Conservation (phyloP, 1,140 invertebrate species). For the Drosophila subpulchrella region DNA sequence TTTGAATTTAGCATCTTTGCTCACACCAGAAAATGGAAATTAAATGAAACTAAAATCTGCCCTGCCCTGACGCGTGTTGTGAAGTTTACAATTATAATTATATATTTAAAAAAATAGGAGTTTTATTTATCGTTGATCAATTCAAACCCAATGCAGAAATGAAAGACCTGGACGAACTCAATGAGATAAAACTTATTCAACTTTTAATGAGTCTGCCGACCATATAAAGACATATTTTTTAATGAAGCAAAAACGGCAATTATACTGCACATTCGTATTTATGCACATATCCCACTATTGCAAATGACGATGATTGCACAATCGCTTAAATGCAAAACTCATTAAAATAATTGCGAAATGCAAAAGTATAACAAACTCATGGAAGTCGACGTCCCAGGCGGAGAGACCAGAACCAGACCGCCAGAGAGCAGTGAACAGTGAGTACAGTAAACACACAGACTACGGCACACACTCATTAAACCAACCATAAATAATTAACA, state of each 20-base stretch:
- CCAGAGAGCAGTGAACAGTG: background rate
- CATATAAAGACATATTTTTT: conserved; percentile 48
- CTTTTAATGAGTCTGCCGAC: conserved; percentile 61
- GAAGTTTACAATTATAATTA: no score
- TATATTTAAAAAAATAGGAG: background rate
- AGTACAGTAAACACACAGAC: conserved; percentile 21
- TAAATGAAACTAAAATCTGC: background rate
- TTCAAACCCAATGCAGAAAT: background rate
- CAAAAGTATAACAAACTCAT: conserved; percentile 77
- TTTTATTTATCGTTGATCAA: background rate
- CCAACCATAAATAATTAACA: conserved; percentile 84
- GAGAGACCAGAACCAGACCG: conserved; percentile 12
- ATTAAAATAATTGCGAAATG: conserved; percentile 83
- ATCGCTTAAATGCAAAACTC: conserved; percentile 82
- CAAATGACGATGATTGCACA: conserved; percentile 50
- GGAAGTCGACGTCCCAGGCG: conserved; percentile 27
- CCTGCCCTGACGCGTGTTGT: no score
- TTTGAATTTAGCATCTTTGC: background rate
- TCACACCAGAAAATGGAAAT: background rate
- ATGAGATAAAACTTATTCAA: conserved; percentile 18
- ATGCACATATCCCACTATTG: conserved; percentile 35
- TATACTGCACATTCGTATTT: conserved; percentile 39
- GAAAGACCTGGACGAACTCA: background rate
- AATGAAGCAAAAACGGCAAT: conserved; percentile 80
- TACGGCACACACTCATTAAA: conserved; percentile 76